Evolutionary conservation across 1,140 invertebrate species (phyloP), one percentile per base, ranked within the genome.

Genomic region (Dinothrombium tinctorium): DNA sequence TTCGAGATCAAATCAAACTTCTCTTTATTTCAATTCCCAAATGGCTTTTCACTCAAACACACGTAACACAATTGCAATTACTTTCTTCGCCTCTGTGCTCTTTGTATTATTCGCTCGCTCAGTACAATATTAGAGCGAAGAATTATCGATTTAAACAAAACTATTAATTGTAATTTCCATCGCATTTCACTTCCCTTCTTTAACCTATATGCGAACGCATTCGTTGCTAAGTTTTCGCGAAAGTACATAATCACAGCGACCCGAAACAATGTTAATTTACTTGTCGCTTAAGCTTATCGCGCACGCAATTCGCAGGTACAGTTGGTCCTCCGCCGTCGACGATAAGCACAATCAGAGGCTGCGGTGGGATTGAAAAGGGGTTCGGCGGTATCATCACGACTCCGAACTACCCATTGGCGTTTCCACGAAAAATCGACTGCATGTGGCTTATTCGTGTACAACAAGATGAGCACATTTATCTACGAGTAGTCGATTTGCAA

Each of bases 371-470:
- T 17, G 46, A 58, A 2, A 51, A 49, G 8, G 60, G 60, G 14
- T 49, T 51, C 8, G 61, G 62, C 11, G 62, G 61, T 2, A 45
- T 56, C 2, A 53, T 65, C 8, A 49, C 50, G 5, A 62, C 60
- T 39, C 62, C 62, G 2, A 54, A 56, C 31, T 64, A 54, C 49
- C 61, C 61, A 0, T 43, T 48, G 7, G 55, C 58, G 22, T 61
- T 59, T 41, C 49, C 53, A n/a, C 47, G 53, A 20, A 48, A 55
- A 20, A 48, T 58, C 2, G 56, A 57, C 19, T 65, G 62, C 49
- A 49, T 58, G n/a, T 65, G 62, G 63, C 48, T 61, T 9, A 53
- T 64, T 26, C 45, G 61, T 24, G 59, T 60, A 3, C 39, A 50
- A 26, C 53, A 56, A 19, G 38, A 51, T 17, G 52, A 56, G 33